A percentile compares a stretch with the other conserved stretches of the same genome.
These are phyloP conservation scores for Condylostylus longicornis DNA, from an alignment of 1,140 invertebrate species.

Conservation along the genomic window DNA sequence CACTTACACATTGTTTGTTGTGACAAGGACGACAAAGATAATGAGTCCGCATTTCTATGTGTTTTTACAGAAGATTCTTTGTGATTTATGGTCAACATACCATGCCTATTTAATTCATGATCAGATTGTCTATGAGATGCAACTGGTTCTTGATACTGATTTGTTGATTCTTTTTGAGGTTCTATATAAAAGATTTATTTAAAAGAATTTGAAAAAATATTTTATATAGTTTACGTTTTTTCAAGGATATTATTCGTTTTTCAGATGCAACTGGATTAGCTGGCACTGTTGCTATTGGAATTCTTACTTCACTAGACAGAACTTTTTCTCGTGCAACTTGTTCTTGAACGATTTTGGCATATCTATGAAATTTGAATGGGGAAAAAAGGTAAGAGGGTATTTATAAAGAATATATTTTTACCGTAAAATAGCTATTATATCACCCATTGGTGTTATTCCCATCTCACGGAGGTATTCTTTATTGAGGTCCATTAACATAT, in stretches of 20 bases:
- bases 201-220: no score
- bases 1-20: no score
- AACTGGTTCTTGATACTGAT: no score
- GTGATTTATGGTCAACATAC: no score
- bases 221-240: no score
- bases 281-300: slow-evolving; percentile 32
- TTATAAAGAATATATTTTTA: slow-evolving; percentile 10
- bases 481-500: slow-evolving; percentile 67
- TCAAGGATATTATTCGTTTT: background rate
- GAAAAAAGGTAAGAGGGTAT: background rate
- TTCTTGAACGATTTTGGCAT: slow-evolving; percentile 58
- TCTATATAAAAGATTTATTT: background rate
- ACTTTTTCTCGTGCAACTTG: slow-evolving; percentile 42
- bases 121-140: no score
- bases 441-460: slow-evolving; percentile 67
- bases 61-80: no score
- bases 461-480: slow-evolving; percentile 71
- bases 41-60: no score
- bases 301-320: slow-evolving; percentile 30
- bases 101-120: no score
- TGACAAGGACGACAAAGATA: no score
- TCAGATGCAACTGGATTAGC: slow-evolving; percentile 9
- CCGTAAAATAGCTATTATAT: slow-evolving; percentile 65
- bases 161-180: background rate
- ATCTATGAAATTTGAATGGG: slow-evolving; percentile 39